Evolutionary conservation across 2,888 invertebrate species (phyloP).

Genomic region (Hybos culiciformis): DNA sequence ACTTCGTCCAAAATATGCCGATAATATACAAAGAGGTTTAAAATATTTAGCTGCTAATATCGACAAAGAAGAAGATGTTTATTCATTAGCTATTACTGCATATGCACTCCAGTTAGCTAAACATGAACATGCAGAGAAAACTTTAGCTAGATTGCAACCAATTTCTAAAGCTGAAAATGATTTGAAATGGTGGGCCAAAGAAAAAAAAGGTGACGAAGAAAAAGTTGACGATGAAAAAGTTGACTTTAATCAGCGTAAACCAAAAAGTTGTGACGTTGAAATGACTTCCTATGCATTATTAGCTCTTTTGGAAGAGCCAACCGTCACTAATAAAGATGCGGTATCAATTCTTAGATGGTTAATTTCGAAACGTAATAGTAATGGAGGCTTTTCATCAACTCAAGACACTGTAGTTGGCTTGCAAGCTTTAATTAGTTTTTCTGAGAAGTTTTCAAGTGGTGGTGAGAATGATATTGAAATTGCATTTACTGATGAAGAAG

Average conservation of each 20-base stretch:
- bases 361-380: constrained; percentile 47
- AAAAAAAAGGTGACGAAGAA: constrained; percentile 36
- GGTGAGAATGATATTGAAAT: constrained; percentile 22
- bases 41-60: constrained; percentile 59
- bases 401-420: constrained; percentile 68
- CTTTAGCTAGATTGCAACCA: constrained; percentile 42
- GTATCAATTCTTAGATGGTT: constrained; percentile 58
- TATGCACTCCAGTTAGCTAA: constrained; percentile 64
- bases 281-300: constrained; percentile 81
- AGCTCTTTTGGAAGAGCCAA: constrained; percentile 46
- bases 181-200: constrained; percentile 71
- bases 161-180: constrained; percentile 41
- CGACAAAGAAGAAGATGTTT: constrained; percentile 51
- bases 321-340: too few species aligned
- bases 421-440: constrained; percentile 53
- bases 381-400: constrained; percentile 63
- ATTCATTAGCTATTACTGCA: constrained; percentile 61
- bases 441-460: constrained; percentile 40
- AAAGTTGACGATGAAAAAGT: too few species aligned
- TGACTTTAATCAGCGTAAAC: constrained; percentile 46
- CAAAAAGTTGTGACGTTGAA: constrained; percentile 58
- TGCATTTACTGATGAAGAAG: constrained; percentile 19
- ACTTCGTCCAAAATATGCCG: constrained; percentile 39
- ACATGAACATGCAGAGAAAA: constrained; percentile 52
- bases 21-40: constrained; percentile 59